phyloP scores from a whole-genome alignment of 2,888 invertebrate species.

The Drosophila aldrichi region DNA sequence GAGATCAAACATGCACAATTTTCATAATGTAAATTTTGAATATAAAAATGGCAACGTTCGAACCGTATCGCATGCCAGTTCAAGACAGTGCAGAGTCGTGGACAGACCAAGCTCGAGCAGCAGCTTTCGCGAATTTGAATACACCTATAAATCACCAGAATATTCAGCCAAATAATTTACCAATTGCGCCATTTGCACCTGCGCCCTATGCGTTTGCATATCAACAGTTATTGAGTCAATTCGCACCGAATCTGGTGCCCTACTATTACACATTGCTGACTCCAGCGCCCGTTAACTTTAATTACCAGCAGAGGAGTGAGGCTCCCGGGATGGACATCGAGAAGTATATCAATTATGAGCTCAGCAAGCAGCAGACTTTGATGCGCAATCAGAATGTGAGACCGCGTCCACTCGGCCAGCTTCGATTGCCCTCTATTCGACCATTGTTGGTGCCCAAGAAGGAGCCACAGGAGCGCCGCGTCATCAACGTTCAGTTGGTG shows the following conservation, averaged over 20 bases:
- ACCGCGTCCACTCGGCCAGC: conserved; percentile 25
- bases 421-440: conserved; percentile 12
- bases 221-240: conserved; percentile 15
- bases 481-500: conserved; percentile 34
- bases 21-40: not conserved
- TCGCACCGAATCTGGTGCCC: conserved; percentile 7
- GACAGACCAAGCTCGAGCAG: not conserved
- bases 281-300: not conserved
- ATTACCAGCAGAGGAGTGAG: not conserved
- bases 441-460: not conserved
- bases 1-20: conserved; percentile 3
- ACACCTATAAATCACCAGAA: not conserved
- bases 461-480: conserved; percentile 3
- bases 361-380: conserved; percentile 34
- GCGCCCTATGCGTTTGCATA: not conserved
- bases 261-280: not conserved
- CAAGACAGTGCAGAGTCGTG: not conserved
- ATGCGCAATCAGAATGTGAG: conserved; percentile 21
- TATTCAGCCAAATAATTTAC: not conserved
- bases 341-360: conserved; percentile 57
- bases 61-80: conserved; percentile 22
- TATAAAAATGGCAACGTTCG: conserved; percentile 26
- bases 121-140: not conserved
- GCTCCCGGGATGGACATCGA: conserved; percentile 42
- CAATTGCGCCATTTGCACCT: conserved; percentile 12